These are phyloP conservation scores for Teinopalpus imperialis DNA, from an alignment of 2,888 invertebrate species.

Conservation along the genomic window DNA sequence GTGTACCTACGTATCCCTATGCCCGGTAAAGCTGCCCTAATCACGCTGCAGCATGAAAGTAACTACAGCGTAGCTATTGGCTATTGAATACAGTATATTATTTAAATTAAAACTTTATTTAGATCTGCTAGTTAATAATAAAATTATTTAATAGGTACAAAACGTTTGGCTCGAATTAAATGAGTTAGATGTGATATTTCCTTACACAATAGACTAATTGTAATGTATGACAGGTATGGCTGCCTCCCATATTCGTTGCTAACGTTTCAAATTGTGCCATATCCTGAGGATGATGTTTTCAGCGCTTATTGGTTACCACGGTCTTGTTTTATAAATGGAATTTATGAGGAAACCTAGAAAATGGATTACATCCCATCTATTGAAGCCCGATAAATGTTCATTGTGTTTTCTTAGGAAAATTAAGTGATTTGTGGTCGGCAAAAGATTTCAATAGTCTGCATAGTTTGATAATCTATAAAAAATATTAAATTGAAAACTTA, in stretches of 20 bases:
- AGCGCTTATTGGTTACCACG: conserved; percentile 1
- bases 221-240: conserved; percentile 7
- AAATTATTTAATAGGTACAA: no score
- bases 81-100: no score
- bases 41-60: no score
- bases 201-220: conserved; percentile 13
- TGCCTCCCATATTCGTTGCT: conserved; percentile 6
- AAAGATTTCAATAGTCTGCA: no score
- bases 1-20: no score
- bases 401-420: conserved; percentile 1
- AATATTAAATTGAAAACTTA: no score
- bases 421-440: not conserved
- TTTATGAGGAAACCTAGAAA: conserved; percentile 4
- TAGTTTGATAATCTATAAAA: no score
- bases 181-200: conserved; percentile 3
- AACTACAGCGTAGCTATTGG: no score
- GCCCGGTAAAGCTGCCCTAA: no score
- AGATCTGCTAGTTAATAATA: no score
- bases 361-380: conserved; percentile 15
- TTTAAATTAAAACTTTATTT: no score
- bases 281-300: not conserved
- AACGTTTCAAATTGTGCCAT: conserved; percentile 8
- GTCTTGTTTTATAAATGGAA: conserved; percentile 13
- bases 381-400: conserved; percentile 8
- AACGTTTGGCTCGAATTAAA: no score